phyloP scores from a whole-genome alignment of 2,113 vertebrate genomes.

The Ageneiosus marmoratus region DNA sequence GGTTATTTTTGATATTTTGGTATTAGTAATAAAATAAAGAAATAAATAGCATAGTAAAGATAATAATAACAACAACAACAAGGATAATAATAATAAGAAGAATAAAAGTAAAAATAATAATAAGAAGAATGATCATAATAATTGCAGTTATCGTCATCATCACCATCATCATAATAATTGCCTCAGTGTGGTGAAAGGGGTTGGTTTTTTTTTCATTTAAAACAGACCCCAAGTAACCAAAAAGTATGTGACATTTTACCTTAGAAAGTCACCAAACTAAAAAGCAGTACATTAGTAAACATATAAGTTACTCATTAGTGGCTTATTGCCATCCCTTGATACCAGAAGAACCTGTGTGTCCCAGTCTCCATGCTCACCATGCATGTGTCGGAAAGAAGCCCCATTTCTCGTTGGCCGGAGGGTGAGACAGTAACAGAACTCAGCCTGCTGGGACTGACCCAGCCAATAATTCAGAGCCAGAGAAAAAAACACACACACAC shows the following conservation, averaged over 20 bases:
- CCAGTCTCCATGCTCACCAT: constrained; percentile 29
- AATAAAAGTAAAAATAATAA: background rate
- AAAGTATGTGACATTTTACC: background rate
- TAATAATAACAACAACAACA: background rate
- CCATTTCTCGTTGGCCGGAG: constrained; percentile 71
- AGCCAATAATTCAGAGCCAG: constrained; percentile 13
- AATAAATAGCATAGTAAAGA: no score
- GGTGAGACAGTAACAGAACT: constrained; percentile 55
- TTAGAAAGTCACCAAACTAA: background rate
- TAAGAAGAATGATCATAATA: no score
- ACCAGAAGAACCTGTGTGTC: background rate
- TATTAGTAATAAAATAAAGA: background rate
- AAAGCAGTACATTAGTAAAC: background rate
- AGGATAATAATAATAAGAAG: background rate
- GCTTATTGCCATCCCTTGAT: constrained; percentile 4
- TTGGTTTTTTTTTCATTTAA: background rate
- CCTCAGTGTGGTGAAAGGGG: background rate
- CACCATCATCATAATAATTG: background rate
- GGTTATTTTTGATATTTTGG: background rate
- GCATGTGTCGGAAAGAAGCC: constrained; percentile 60
- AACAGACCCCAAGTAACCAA: background rate
- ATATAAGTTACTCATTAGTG: constrained; percentile 19
- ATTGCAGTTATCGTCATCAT: no score
- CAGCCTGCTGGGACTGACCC: constrained; percentile 53
- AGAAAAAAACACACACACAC: background rate